These are phyloP conservation scores for Cavia aperea DNA, from an alignment of 2,113 vertebrate genomes.

Conservation along the genomic window DNA sequence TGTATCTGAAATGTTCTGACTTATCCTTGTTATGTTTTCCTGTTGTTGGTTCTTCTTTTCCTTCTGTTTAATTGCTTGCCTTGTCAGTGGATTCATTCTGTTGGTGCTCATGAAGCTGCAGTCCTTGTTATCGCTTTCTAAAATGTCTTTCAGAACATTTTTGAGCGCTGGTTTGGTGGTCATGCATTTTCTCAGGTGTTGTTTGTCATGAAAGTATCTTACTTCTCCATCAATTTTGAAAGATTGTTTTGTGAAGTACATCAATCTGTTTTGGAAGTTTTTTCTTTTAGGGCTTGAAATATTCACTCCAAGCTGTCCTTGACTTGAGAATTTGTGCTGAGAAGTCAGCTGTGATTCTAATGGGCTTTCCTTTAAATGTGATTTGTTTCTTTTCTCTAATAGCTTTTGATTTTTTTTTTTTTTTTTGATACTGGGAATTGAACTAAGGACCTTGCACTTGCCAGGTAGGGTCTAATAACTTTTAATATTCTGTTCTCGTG, in stretches of 20 bases:
- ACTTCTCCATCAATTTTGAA: background rate
- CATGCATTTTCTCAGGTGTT: background rate
- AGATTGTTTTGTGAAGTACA: background rate
- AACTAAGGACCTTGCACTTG: no score
- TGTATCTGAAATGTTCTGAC: background rate
- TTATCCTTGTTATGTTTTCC: background rate
- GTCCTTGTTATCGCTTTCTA: background rate
- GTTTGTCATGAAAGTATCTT: background rate
- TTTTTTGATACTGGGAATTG: no score
- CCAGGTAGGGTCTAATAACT: background rate
- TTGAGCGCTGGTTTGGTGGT: background rate
- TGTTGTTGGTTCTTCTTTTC: background rate
- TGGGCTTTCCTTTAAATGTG: background rate
- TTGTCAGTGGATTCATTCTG: background rate
- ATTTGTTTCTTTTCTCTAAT: background rate
- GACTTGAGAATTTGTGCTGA: background rate
- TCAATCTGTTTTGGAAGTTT: background rate
- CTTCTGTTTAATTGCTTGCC: background rate
- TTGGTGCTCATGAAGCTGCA: background rate
- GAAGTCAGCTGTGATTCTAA: background rate
- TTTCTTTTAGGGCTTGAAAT: background rate
- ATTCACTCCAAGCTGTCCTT: background rate
- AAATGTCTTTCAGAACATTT: background rate
- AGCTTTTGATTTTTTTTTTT: background rate
- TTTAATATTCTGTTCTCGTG: background rate